phyloP scores from a whole-genome alignment of 2,797 vertebrate species.

The Thaleichthys pacificus region DNA sequence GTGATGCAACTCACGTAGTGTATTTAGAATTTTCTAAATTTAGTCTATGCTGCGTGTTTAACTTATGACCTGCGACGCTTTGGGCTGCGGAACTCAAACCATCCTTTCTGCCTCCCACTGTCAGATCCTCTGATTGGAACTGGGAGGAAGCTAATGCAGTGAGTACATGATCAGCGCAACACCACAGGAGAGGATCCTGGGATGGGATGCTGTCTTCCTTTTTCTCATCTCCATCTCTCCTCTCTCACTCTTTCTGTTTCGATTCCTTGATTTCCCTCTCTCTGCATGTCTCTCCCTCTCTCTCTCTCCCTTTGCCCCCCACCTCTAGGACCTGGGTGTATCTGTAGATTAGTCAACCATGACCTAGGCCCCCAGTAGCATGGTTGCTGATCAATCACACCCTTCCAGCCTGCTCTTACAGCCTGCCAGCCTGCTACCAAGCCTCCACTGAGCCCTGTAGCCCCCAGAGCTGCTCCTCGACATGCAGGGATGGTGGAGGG shows the following conservation, averaged over 20 bases:
- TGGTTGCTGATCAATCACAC: slow-evolving; percentile 19
- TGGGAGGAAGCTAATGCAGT: slow-evolving; percentile 17
- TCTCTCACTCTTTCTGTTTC: background rate
- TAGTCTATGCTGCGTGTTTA: slow-evolving; percentile 19
- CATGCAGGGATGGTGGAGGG: slow-evolving; percentile 21
- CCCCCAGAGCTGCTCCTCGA: slow-evolving; percentile 22
- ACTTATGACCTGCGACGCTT: background rate
- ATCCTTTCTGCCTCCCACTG: background rate
- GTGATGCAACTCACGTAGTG: background rate
- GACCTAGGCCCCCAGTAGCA: background rate
- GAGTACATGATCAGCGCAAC: background rate
- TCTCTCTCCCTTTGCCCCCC: background rate
- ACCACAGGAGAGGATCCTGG: background rate
- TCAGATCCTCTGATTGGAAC: slow-evolving; percentile 5
- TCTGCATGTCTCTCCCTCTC: background rate
- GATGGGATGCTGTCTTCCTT: background rate
- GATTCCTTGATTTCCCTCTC: background rate
- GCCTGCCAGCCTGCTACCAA: too few relatives aligned
- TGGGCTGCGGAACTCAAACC: too few relatives aligned
- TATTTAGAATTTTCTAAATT: background rate
- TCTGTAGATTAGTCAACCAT: background rate
- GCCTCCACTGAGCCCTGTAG: slow-evolving; percentile 10
- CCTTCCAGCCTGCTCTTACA: too few relatives aligned
- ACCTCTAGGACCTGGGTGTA: background rate
- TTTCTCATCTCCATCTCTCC: background rate